Conservation (phyloP, 2,888 invertebrate species). For the Philaethria dido region DNA sequence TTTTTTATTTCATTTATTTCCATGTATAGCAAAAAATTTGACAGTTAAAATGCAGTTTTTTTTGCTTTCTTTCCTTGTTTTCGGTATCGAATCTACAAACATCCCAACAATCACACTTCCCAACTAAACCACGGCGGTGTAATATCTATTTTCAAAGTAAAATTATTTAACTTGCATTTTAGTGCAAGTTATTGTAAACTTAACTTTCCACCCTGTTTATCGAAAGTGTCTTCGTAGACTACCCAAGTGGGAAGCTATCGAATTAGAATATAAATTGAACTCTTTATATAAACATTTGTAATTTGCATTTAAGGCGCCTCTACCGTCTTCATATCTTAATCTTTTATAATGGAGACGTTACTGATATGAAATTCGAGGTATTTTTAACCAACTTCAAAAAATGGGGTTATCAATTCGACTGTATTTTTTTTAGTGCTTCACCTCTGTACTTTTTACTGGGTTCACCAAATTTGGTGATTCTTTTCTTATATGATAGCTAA, state of each 20-base stretch:
- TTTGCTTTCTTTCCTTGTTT: too few relatives aligned
- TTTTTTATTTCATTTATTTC: too few relatives aligned
- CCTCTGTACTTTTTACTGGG: too few relatives aligned
- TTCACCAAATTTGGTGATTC: too few relatives aligned
- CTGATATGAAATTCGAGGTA: slow-evolving; percentile 13
- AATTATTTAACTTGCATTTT: neutral
- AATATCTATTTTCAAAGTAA: neutral
- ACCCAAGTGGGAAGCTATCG: slow-evolving; percentile 66
- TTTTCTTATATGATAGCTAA: too few relatives aligned
- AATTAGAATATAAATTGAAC: slow-evolving; percentile 81
- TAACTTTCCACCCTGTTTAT: slow-evolving; percentile 55
- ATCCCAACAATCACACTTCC: neutral
- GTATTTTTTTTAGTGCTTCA: too few relatives aligned
- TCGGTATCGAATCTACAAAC: neutral
- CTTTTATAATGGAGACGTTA: slow-evolving; percentile 18
- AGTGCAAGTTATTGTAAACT: slow-evolving; percentile 30
- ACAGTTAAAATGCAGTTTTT: too few relatives aligned
- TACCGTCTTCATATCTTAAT: slow-evolving; percentile 37
- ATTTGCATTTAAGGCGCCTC: slow-evolving; percentile 73
- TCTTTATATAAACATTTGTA: slow-evolving; percentile 78
- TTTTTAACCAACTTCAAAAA: too few relatives aligned
- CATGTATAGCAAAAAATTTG: too few relatives aligned
- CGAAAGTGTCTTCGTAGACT: slow-evolving; percentile 56
- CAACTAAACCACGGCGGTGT: neutral
- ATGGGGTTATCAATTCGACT: too few relatives aligned